Base-by-base conservation (phyloP, 1,140 invertebrate genomes). In the Drosophila bocki region DNA sequence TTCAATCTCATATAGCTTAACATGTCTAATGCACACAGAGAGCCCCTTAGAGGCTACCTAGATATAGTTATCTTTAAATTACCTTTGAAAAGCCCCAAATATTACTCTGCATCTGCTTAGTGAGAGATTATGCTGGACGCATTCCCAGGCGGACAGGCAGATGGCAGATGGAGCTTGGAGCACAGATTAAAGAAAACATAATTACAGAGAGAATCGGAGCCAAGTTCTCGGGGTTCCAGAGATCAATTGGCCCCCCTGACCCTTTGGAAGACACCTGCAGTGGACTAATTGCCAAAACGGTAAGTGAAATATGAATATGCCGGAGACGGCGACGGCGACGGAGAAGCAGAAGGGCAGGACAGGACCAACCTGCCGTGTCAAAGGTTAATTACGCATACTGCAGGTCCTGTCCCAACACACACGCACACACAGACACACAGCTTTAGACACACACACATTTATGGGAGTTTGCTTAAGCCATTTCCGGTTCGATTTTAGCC, bases 351-450 rank as follows among this genome's bases (percentile, higher is more conserved):
- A n/a, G 39, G 50, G 51, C n/a, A 60, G 44, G 59, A 50, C 22
- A 61, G 58, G 35, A 42, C 37, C 13, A 45, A 47, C 41, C 62
- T 41, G 60, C 60, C 65, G 86, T 90, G 85, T 82, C 85, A 90
- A 90, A 90, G 85, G 85, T 90, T 90, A 90, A 90, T 90, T 90
- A 90, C 81, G 85, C 85, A 90, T 81, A 83, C 81, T 90, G 85
- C 85, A 84, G 80, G 74, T 64, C 77, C 82, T 80, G 44, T 72
- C 65, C 33, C 61, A 48, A 22, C 64, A 48, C 44, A 17, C 17
- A 47, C 33, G 17, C 57, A 56, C 54, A 26, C 68, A 48, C 42
- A 42, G 7, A 41, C 26, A n/a, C 29, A 13, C 64, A 47, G 44
- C 44, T 22, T 47, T 13, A 56, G 37, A 64, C 47, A 44, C 32